Evolutionary conservation across 2,888 invertebrate genomes (phyloP).

Genomic region (Bedellia somnulentella): DNA sequence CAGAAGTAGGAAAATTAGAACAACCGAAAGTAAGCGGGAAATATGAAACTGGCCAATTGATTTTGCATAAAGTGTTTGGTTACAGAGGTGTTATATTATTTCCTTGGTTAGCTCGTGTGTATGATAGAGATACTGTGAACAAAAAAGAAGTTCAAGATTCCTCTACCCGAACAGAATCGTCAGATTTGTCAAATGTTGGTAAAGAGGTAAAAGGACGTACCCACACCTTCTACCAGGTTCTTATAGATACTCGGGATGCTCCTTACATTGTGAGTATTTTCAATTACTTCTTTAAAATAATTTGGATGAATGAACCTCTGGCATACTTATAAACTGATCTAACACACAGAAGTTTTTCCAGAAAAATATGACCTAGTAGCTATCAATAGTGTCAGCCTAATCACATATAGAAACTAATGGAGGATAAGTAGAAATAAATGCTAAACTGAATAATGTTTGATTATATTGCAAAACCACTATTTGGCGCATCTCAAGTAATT

Average conservation of each 20-base stretch:
- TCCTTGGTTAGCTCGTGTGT: conserved; percentile 95
- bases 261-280: conserved; percentile 84
- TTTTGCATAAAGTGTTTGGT: conserved; percentile 95
- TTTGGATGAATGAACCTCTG: too few relatives aligned
- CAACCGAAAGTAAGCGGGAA: conserved; percentile 83
- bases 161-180: conserved; percentile 25
- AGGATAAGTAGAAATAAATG: too few relatives aligned
- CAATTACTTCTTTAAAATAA: too few relatives aligned
- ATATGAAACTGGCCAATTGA: conserved; percentile 95
- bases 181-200: conserved; percentile 59
- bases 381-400: too few relatives aligned
- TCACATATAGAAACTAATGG: too few relatives aligned
- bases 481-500: too few relatives aligned
- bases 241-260: conserved; percentile 96
- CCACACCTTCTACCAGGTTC: conserved; percentile 95
- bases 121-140: conserved; percentile 84
- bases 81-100: conserved; percentile 96
- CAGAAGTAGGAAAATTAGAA: conserved; percentile 92
- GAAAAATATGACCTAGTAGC: not conserved
- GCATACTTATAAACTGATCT: too few relatives aligned
- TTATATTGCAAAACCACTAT: too few relatives aligned
- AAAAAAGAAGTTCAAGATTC: conserved; percentile 59
- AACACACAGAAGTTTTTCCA: too few relatives aligned
- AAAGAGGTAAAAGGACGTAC: conserved; percentile 89
- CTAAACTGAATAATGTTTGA: too few relatives aligned